Conservation (phyloP, 2,113 vertebrate genomes). For the Cephalopterus ornatus region DNA sequence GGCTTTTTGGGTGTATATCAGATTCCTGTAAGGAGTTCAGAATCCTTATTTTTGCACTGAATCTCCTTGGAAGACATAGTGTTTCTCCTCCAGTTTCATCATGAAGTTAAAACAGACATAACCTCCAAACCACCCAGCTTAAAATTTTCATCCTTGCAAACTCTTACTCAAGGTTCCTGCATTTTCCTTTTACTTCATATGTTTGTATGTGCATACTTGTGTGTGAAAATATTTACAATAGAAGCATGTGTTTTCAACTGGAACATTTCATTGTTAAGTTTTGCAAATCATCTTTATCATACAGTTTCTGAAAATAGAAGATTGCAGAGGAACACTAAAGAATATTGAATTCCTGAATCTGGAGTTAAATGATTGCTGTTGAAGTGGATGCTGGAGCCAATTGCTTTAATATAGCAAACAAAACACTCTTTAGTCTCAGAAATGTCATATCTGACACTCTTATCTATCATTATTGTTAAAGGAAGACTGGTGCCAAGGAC, state of each 20-base stretch:
- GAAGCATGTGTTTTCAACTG: background rate
- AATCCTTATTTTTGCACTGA: background rate
- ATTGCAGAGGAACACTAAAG: background rate
- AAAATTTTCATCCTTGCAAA: background rate
- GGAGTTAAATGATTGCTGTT: background rate
- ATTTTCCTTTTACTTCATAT: background rate
- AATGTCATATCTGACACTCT: background rate
- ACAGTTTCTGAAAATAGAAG: background rate
- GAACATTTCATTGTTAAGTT: background rate
- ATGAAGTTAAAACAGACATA: background rate
- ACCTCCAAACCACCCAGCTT: rapidly evolving
- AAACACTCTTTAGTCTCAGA: background rate
- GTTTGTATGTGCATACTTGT: background rate
- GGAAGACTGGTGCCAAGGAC: background rate
- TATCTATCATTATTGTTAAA: background rate
- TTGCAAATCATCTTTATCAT: background rate
- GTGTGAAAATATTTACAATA: background rate
- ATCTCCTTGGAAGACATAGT: background rate
- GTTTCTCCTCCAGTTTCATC: background rate
- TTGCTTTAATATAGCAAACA: background rate
- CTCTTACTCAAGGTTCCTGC: rapidly evolving
- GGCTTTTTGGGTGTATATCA: background rate
- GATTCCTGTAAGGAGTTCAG: background rate
- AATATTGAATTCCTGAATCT: background rate
- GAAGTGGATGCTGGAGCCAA: background rate